Evolutionary conservation across 2,888 invertebrate species (phyloP).

Genomic region (Pollenia labialis): DNA sequence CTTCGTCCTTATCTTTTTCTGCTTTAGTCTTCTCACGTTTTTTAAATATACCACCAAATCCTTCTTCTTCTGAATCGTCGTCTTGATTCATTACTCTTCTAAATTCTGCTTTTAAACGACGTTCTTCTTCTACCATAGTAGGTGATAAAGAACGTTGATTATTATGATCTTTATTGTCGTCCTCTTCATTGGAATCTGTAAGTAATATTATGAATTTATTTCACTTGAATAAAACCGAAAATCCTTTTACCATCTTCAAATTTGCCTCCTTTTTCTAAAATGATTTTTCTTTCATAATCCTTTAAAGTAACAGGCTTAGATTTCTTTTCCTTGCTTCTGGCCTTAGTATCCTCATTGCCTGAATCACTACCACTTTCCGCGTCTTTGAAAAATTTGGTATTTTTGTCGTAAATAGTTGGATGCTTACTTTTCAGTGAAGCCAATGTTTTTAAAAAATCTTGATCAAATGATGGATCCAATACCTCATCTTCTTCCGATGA

Average conservation of each 20-base stretch:
- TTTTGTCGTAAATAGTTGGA: constrained; percentile 93
- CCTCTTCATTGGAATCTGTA: constrained; percentile 76
- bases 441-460: constrained; percentile 94
- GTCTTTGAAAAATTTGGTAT: constrained; percentile 88
- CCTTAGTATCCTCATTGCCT: background rate
- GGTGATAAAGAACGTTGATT: constrained; percentile 81
- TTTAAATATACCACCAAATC: constrained; percentile 86
- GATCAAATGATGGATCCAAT: constrained; percentile 86
- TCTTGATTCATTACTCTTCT: constrained; percentile 84
- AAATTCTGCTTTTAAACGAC: constrained; percentile 87
- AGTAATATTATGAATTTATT: constrained; percentile 16
- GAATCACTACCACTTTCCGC: constrained; percentile 57
- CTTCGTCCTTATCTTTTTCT: constrained; percentile 85
- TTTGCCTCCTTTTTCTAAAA: constrained; percentile 88
- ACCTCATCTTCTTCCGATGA: constrained; percentile 81
- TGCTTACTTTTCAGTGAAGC: constrained; percentile 94
- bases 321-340: constrained; percentile 78
- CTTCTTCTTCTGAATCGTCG: constrained; percentile 84
- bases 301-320: constrained; percentile 88
- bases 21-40: constrained; percentile 85
- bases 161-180: constrained; percentile 73
- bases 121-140: constrained; percentile 89
- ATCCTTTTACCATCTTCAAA: constrained; percentile 83
- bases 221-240: background rate
- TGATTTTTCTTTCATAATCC: constrained; percentile 91